Conservation (phyloP, 2,797 vertebrate species). For the Erpetoichthys calabaricus region DNA sequence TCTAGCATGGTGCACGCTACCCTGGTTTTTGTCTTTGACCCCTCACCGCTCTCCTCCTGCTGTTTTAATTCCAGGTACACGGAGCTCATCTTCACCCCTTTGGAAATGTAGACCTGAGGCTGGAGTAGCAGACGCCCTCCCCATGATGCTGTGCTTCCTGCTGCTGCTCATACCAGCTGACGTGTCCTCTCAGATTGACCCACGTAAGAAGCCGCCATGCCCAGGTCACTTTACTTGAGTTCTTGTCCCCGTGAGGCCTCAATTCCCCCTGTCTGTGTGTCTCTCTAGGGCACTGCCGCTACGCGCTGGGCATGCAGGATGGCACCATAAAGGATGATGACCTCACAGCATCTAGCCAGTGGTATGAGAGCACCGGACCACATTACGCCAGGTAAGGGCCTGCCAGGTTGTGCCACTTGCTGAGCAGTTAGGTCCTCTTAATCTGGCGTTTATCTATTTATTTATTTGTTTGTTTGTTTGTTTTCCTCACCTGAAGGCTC, state of each 20-base stretch:
- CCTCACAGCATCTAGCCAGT: slow-evolving; percentile 80
- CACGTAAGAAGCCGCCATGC: slow-evolving; percentile 42
- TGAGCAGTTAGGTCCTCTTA: neutral
- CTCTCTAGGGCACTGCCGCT: slow-evolving; percentile 63
- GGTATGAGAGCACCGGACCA: slow-evolving; percentile 74
- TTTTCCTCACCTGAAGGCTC: slow-evolving; percentile 36
- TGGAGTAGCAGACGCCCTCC: slow-evolving; percentile 21
- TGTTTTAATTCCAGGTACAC: no score
- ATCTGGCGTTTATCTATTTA: neutral
- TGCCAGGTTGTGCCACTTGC: neutral
- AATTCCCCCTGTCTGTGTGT: slow-evolving; percentile 1
- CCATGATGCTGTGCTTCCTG: slow-evolving; percentile 75
- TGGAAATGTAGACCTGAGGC: slow-evolving; percentile 55
- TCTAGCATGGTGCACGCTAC: no score
- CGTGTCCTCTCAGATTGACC: slow-evolving; percentile 61
- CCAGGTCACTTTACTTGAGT: neutral
- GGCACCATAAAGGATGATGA: slow-evolving; percentile 66
- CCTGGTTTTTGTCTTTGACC: no score
- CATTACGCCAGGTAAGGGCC: slow-evolving; percentile 62
- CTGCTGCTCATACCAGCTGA: slow-evolving; percentile 59
- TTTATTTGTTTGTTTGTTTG: neutral
- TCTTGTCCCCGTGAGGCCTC: neutral
- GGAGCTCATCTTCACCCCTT: no score
- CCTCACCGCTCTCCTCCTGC: no score
- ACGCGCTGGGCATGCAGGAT: slow-evolving; percentile 78